Percentiles rank a stretch among this genome's conserved stretches.
These are phyloP conservation scores for Akabosia matsudoensis DNA, from an alignment of 1,140 invertebrate genomes.

Conservation along the genomic window DNA sequence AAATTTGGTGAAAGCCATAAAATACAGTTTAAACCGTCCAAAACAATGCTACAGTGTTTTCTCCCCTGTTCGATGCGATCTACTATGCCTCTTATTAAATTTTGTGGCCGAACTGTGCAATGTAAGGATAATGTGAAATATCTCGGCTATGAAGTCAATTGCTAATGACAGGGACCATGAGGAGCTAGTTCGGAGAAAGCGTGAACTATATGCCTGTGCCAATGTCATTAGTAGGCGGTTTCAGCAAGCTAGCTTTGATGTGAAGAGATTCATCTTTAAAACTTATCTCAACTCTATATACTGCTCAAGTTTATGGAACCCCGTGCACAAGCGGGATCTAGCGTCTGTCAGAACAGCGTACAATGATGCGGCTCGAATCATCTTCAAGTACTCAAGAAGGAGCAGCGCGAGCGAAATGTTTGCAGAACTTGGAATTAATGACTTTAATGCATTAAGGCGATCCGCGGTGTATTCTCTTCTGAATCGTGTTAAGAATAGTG, in stretches of 20 bases:
- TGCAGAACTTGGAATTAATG: not conserved
- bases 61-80: no score
- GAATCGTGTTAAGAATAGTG: not conserved
- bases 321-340: not conserved
- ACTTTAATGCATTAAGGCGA: not conserved
- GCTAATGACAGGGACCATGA: not conserved
- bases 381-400: not conserved
- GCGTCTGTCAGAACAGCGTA: not conserved
- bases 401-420: not conserved
- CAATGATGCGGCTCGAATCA: not conserved
- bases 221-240: not conserved
- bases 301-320: not conserved
- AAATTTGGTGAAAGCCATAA: no score
- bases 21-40: no score
- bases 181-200: not conserved
- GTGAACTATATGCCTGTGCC: not conserved
- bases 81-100: no score
- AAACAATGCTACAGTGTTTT: no score
- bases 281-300: not conserved
- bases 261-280: not conserved
- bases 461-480: not conserved
- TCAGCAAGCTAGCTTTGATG: not conserved
- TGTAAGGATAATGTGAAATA: no score
- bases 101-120: no score
- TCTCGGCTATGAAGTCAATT: no score